phyloP scores from a whole-genome alignment of 2,888 invertebrate species.

The Syrista parreyssii region DNA sequence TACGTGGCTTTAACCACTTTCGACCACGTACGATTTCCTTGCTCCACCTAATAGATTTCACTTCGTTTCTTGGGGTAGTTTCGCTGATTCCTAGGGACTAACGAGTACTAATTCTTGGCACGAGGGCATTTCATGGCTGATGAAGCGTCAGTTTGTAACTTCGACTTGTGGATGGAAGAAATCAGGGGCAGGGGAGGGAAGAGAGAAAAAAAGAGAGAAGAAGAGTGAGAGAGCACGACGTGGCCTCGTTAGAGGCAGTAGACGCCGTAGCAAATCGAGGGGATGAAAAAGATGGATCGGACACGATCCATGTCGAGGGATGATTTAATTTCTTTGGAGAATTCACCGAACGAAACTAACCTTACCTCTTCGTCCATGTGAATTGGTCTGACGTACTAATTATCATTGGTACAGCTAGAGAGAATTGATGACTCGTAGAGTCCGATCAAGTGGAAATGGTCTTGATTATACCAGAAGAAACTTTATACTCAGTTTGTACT shows the following conservation, averaged over 20 bases:
- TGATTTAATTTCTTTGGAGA: neutral
- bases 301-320: neutral
- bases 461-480: neutral
- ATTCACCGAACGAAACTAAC: neutral
- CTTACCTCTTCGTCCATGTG: neutral
- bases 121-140: neutral
- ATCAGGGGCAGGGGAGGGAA: neutral
- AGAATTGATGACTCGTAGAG: neutral
- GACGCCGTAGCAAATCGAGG: neutral
- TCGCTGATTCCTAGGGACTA: neutral
- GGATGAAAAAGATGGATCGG: neutral
- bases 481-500: neutral
- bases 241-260: neutral
- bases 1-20: neutral
- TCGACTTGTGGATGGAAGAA: neutral
- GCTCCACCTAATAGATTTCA: neutral
- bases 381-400: neutral
- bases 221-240: constrained; percentile 9
- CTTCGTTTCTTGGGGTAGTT: neutral
- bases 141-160: neutral
- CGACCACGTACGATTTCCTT: neutral
- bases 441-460: neutral
- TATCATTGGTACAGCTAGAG: neutral
- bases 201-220: constrained; percentile 7
- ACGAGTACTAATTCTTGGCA: neutral